Base-by-base conservation (phyloP, 1,140 invertebrate genomes). In the Lucilia sericata region DNA sequence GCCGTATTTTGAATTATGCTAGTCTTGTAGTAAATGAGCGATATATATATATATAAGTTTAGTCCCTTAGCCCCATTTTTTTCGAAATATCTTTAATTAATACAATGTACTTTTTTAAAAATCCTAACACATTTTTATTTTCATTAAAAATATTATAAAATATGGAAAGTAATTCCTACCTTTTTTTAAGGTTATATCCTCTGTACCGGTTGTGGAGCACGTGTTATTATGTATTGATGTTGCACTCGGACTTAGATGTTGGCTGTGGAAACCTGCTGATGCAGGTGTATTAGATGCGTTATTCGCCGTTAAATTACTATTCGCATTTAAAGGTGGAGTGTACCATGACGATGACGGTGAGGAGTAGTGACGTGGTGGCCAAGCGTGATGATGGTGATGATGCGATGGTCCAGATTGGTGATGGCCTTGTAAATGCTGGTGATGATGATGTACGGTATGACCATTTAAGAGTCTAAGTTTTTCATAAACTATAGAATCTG, bases 321-420 rank as follows among this genome's bases (percentile, higher is more conserved):
- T 78, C 10, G 74, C 8, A 49, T 86, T 85, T 0, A 87, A 51
- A 12, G 88, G 87, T 30, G 87, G 80, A n/a, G 90, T 34, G 82
- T 91, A 91, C 90, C 90, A 91, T 17, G 90, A 86, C 7, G 88
- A 74, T 12, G 65, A 21, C 65, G 60, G 14, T 19, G 60, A n/a
- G 0, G 88, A 83, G 30, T 90, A 88, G 30, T 90, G 88, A 0
- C 88, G 88, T 2, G 87, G 82, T n/a, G 86, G 85, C 89, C 89
- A 90, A 82, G 85, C 85, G 19, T 65, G 84, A 25, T 85, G 86
- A 60, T 87, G 86, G 12, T 84, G 85, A 86, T 30, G 82, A 86
- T 21, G 82, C 42, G 17, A 74, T 97, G 93, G 87, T 96, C 94
- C 65, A 97, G 91, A 90, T 97, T 97, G 89, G 97, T 96, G 91